Percentiles rank a stretch among this genome's conserved stretches.
phyloP scores from a whole-genome alignment of 1,140 invertebrate species.

The Apis dorsata region DNA sequence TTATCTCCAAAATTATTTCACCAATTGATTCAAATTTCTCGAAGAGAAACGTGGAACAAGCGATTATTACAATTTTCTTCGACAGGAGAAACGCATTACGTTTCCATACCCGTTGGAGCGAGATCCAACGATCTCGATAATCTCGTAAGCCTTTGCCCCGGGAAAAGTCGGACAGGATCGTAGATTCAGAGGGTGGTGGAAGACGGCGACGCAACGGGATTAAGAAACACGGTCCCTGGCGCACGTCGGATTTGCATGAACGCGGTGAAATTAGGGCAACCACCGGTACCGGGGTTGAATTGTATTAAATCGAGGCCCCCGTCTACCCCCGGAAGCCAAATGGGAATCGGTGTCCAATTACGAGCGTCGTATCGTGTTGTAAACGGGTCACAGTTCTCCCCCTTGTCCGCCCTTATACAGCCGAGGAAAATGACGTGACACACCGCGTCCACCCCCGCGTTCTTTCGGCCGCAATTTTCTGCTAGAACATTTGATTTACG shows the following conservation, averaged over 20 bases:
- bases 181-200: constrained; percentile 9
- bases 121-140: constrained; percentile 23
- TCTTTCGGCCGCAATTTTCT: constrained; percentile 14
- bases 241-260: constrained; percentile 54
- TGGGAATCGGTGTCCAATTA: constrained; percentile 58
- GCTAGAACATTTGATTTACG: constrained; percentile 13
- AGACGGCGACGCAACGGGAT: constrained; percentile 21
- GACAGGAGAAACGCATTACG: too few relatives aligned
- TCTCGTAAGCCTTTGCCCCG: constrained; percentile 34
- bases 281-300: constrained; percentile 41
- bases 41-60: too few relatives aligned
- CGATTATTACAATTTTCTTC: too few relatives aligned
- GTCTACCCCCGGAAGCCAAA: constrained; percentile 37
- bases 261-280: constrained; percentile 57
- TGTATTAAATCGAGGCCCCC: constrained; percentile 58
- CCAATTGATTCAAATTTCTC: too few relatives aligned
- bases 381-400: constrained; percentile 31
- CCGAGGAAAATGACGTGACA: constrained; percentile 11
- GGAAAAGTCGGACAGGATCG: constrained; percentile 21
- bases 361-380: constrained; percentile 33
- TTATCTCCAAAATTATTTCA: too few relatives aligned
- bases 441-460: not conserved
- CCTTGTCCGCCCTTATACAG: not conserved
- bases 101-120: too few relatives aligned
- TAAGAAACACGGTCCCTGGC: constrained; percentile 39